A percentile compares a stretch with the other conserved stretches of the same genome.
These are phyloP conservation scores for Drosophila dives DNA, from an alignment of 2,888 invertebrate genomes.

Conservation along the genomic window DNA sequence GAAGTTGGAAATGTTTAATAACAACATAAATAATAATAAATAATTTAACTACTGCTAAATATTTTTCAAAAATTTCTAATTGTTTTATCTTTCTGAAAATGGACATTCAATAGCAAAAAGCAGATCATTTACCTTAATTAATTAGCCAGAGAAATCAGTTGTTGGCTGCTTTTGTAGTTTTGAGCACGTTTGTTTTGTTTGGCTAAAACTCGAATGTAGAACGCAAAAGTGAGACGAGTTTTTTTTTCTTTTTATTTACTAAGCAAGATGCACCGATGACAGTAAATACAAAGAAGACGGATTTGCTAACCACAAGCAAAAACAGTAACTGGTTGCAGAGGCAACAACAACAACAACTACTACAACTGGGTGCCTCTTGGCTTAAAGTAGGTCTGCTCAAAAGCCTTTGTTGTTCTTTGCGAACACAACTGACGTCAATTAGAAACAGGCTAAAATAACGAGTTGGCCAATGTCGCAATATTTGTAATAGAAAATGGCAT, in stretches of 20 bases:
- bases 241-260: slow-evolving; percentile 5
- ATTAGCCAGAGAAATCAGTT: slow-evolving; percentile 55
- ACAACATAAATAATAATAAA: not conserved
- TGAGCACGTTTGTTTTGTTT: slow-evolving; percentile 26
- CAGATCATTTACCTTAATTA: slow-evolving; percentile 23
- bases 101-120: slow-evolving; percentile 56
- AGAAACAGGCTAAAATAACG: slow-evolving; percentile 41
- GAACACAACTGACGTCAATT: slow-evolving; percentile 38
- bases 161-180: not conserved
- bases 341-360: slow-evolving; percentile 24
- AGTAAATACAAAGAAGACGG: slow-evolving; percentile 75
- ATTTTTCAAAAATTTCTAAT: not conserved
- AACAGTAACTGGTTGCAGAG: slow-evolving; percentile 25
- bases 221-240: slow-evolving; percentile 62
- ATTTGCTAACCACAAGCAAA: slow-evolving; percentile 58
- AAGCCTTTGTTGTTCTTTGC: slow-evolving; percentile 41
- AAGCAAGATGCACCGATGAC: slow-evolving; percentile 56
- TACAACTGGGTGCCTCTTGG: slow-evolving; percentile 46
- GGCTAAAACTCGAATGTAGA: slow-evolving; percentile 55
- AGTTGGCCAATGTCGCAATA: slow-evolving; percentile 30
- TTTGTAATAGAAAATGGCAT: not conserved
- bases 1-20: not conserved
- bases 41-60: not conserved
- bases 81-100: slow-evolving; percentile 41
- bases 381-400: slow-evolving; percentile 55